Percentiles rank a stretch among this genome's conserved stretches.
Conservation (phyloP, 1,140 invertebrate species). For the Semibalanus balanoides region DNA sequence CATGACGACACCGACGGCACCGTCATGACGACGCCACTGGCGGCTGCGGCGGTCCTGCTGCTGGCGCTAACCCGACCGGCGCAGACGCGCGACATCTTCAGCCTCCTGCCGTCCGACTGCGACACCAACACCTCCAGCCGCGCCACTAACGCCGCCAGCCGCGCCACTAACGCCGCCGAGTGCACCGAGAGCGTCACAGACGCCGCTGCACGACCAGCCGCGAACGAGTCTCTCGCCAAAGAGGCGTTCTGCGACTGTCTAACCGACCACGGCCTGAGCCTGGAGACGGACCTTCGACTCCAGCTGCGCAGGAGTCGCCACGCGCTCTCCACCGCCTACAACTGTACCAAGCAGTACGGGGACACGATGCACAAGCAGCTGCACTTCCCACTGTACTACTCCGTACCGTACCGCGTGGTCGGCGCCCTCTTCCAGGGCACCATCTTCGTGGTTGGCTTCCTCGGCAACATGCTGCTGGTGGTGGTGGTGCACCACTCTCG, state of each 20-base stretch:
- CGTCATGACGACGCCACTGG: neutral
- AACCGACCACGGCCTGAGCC: neutral
- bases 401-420: conserved; percentile 35
- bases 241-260: neutral
- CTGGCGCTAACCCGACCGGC: neutral
- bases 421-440: conserved; percentile 42
- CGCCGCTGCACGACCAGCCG: no score
- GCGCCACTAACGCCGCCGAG: no score
- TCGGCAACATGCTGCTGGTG: conserved; percentile 41
- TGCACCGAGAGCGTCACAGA: no score
- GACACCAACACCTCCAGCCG: neutral
- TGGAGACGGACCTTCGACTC: neutral
- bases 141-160: no score
- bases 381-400: conserved; percentile 30
- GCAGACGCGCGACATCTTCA: neutral
- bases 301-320: neutral
- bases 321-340: conserved; percentile 4
- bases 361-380: neutral
- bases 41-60: neutral
- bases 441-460: conserved; percentile 39
- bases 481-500: conserved; percentile 36
- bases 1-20: no score
- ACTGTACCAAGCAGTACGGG: conserved; percentile 8
- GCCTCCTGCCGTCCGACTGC: neutral
- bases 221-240: neutral